These are phyloP conservation scores for Pomatorhinus ruficollis DNA, from an alignment of 2,113 vertebrate species.

Conservation along the genomic window DNA sequence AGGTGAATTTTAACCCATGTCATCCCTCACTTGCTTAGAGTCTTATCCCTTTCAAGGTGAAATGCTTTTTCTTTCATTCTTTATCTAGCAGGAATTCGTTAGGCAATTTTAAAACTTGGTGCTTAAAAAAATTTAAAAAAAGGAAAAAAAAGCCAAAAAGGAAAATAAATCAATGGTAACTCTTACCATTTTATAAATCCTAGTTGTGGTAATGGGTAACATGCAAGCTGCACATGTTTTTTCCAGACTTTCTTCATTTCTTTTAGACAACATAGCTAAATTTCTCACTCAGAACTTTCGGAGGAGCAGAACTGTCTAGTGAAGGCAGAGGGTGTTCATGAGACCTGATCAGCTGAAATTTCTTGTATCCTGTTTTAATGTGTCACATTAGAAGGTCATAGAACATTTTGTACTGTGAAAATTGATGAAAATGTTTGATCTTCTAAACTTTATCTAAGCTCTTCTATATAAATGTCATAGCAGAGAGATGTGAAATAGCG, in stretches of 20 bases:
- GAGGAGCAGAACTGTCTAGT: background rate
- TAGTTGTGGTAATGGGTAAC: background rate
- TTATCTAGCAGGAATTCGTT: background rate
- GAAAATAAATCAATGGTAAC: background rate
- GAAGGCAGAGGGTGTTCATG: background rate
- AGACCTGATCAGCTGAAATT: background rate
- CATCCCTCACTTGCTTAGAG: background rate
- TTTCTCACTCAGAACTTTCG: constrained; percentile 32
- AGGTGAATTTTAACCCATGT: constrained; percentile 75
- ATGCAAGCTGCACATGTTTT: background rate
- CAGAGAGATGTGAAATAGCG: background rate
- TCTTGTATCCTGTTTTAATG: background rate
- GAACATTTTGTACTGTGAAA: constrained; percentile 5
- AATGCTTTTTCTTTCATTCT: background rate
- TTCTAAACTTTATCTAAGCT: constrained; percentile 4
- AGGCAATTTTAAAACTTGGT: background rate
- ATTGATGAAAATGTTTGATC: background rate
- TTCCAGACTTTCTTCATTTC: background rate
- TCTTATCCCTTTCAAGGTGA: background rate
- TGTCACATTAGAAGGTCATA: constrained; percentile 34
- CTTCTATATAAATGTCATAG: background rate
- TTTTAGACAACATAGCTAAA: background rate
- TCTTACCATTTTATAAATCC: background rate
- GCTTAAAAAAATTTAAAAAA: background rate
- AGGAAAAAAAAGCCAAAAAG: background rate